Evolutionary conservation across 2,797 vertebrate genomes (phyloP).

Genomic region (Eulemur mongoz): DNA sequence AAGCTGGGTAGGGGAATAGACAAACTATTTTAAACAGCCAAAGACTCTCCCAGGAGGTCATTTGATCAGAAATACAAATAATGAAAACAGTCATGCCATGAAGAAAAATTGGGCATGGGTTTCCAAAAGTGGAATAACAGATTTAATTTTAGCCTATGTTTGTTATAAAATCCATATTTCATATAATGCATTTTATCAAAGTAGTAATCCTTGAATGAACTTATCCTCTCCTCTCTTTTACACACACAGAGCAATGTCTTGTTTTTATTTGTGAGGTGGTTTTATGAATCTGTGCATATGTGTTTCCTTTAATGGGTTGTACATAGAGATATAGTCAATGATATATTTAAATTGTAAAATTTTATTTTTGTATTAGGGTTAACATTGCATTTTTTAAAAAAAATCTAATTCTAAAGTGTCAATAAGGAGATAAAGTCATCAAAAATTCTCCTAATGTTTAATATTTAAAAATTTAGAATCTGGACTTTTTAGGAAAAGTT

Average conservation of each 20-base stretch:
- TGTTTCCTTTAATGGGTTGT: not conserved
- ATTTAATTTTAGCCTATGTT: not conserved
- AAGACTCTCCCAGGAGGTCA: not conserved
- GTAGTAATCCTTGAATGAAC: not conserved
- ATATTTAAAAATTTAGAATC: not conserved
- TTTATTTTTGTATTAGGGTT: not conserved
- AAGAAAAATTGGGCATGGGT: not conserved
- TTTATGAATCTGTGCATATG: not conserved
- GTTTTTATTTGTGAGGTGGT: not conserved
- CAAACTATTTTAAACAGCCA: not conserved
- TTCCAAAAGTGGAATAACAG: not conserved
- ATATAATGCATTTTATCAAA: not conserved
- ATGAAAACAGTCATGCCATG: not conserved
- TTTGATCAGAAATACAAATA: not conserved
- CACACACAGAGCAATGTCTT: not conserved
- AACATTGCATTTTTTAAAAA: not conserved
- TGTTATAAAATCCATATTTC: not conserved
- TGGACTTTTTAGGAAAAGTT: not conserved
- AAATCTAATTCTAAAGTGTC: not conserved
- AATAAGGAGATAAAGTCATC: not conserved
- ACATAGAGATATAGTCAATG: fast-evolving
- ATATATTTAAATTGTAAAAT: not conserved
- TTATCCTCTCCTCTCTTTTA: not conserved
- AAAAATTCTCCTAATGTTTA: not conserved
- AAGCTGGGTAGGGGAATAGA: not conserved